Conservation (phyloP, 1,140 invertebrate genomes). For the Aphelinus atriplicis region DNA sequence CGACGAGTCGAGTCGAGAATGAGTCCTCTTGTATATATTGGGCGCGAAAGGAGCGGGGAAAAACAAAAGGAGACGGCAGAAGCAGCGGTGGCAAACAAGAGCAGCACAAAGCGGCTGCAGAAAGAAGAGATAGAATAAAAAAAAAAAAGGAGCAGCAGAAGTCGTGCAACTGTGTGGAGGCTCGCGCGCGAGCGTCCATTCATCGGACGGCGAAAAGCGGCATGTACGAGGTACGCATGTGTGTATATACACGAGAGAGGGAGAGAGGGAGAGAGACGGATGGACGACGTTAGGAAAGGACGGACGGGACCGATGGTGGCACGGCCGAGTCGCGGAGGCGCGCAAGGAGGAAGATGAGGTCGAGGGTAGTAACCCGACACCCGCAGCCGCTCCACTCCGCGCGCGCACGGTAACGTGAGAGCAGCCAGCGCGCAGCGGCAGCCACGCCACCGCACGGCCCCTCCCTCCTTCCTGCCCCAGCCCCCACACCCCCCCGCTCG, state of each 20-base stretch:
- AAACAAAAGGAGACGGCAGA: background rate
- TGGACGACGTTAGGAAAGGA: background rate
- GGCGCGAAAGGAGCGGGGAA: background rate
- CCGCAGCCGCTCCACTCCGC: slow-evolving; percentile 27
- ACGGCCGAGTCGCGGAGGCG: slow-evolving; percentile 22
- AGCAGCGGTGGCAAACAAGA: background rate
- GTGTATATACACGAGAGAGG: background rate
- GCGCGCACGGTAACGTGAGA: slow-evolving; percentile 45
- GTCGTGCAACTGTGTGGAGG: slow-evolving; percentile 18
- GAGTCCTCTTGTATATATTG: too few relatives aligned
- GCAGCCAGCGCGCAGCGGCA: slow-evolving; percentile 46
- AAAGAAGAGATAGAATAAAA: background rate
- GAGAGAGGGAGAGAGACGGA: slow-evolving; percentile 32
- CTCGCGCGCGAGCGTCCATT: background rate
- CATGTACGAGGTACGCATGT: background rate
- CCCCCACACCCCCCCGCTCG: slow-evolving; percentile 51
- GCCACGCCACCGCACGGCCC: slow-evolving; percentile 50
- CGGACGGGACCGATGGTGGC: slow-evolving; percentile 24
- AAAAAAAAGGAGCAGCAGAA: background rate
- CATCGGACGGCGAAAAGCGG: too few relatives aligned
- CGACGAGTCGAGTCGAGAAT: too few relatives aligned
- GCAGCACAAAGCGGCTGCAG: background rate
- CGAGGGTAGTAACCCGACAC: slow-evolving; percentile 40
- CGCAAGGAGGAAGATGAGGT: slow-evolving; percentile 41
- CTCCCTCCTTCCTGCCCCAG: slow-evolving; percentile 33